These are phyloP conservation scores for Kryptopterus vitreolus DNA, from an alignment of 2,797 vertebrate genomes.

Conservation along the genomic window DNA sequence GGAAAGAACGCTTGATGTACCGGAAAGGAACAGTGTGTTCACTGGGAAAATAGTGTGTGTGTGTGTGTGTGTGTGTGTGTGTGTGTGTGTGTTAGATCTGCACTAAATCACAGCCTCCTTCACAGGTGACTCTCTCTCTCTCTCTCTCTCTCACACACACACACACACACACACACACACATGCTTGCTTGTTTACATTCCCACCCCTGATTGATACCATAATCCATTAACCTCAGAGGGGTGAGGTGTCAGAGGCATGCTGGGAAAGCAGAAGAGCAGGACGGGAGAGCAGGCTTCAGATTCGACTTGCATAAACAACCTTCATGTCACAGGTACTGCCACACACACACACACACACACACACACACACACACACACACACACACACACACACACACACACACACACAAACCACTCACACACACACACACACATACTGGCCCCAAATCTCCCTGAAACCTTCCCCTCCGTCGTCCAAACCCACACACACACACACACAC, in stretches of 20 bases:
- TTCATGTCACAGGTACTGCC: background rate
- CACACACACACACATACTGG: no score
- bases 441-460: background rate
- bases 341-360: no score
- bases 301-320: slow-evolving; percentile 23
- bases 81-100: background rate
- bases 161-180: slow-evolving; percentile 11
- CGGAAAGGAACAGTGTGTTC: no score
- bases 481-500: background rate
- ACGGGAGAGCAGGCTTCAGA: slow-evolving; percentile 9
- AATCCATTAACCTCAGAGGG: slow-evolving; percentile 41
- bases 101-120: background rate
- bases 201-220: slow-evolving; percentile 42
- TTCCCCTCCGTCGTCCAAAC: background rate
- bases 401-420: no score
- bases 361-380: no score
- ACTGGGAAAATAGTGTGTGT: background rate
- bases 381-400: no score
- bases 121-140: background rate
- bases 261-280: slow-evolving; percentile 21
- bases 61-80: slow-evolving; percentile 6
- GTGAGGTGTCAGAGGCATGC: slow-evolving; percentile 29
- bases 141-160: background rate
- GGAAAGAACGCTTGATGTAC: no score
- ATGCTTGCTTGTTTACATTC: slow-evolving; percentile 35